Conservation (phyloP, 2,888 invertebrate species). For the Drosophila nigricruria region DNA sequence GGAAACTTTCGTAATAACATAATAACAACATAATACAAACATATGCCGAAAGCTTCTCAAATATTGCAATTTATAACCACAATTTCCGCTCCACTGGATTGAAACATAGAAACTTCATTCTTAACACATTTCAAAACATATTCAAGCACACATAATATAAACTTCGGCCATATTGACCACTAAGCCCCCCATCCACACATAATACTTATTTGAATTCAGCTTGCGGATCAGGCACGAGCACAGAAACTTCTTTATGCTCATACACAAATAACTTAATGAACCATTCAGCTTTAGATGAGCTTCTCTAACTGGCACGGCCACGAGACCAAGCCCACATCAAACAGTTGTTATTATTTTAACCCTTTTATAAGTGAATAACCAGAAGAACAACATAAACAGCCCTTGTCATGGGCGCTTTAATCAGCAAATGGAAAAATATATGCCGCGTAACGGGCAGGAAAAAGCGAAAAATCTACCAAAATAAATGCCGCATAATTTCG, state of each 20-base stretch:
- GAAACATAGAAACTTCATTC: background rate
- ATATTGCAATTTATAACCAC: conserved; percentile 6
- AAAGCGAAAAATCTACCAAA: conserved; percentile 21
- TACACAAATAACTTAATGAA: conserved; percentile 71
- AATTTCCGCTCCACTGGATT: conserved; percentile 31
- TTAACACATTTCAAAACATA: background rate
- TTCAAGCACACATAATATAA: conserved; percentile 4
- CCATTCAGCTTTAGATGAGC: conserved; percentile 47
- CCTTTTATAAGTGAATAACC: conserved; percentile 41
- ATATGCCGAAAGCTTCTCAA: background rate
- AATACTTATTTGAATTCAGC: conserved; percentile 37
- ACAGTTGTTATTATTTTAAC: conserved; percentile 71
- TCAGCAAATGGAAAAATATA: conserved; percentile 73
- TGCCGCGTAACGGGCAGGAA: conserved; percentile 43
- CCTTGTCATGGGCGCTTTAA: conserved; percentile 69
- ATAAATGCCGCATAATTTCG: conserved; percentile 72
- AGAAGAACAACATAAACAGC: conserved; percentile 36
- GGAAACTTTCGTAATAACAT: background rate
- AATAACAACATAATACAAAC: background rate
- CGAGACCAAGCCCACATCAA: conserved; percentile 60
- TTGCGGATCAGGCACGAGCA: conserved; percentile 11
- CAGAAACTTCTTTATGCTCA: conserved; percentile 35
- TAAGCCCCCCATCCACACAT: conserved; percentile 1
- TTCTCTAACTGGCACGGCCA: conserved; percentile 1
- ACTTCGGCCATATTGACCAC: conserved; percentile 16